Evolutionary conservation across 2,113 vertebrate species (phyloP).

Genomic region (Colaptes auratus): DNA sequence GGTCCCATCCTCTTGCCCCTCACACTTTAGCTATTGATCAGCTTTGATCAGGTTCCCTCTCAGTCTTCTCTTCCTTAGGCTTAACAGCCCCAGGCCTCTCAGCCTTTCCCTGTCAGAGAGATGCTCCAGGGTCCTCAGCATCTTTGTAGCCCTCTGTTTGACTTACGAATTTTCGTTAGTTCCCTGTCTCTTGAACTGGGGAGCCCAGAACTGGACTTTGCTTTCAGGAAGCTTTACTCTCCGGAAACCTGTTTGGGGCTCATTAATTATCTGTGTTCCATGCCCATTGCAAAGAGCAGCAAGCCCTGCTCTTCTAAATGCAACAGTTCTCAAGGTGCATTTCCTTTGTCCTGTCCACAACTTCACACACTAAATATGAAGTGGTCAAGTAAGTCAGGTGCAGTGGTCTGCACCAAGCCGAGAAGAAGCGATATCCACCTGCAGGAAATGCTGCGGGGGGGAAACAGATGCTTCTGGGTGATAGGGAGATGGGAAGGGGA

Average conservation of each 20-base stretch:
- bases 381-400: constrained; percentile 58
- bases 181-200: too few relatives aligned
- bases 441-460: constrained; percentile 71
- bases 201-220: too few relatives aligned
- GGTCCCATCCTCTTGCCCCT: too few relatives aligned
- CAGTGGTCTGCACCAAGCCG: not conserved
- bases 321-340: not conserved
- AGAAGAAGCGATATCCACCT: constrained; percentile 62
- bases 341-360: not conserved
- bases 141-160: too few relatives aligned
- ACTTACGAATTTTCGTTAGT: too few relatives aligned
- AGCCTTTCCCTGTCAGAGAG: too few relatives aligned
- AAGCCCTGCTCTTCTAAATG: not conserved
- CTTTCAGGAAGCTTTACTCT: not conserved
- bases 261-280: not conserved
- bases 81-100: too few relatives aligned
- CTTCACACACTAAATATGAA: not conserved
- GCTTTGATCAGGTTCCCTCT: too few relatives aligned
- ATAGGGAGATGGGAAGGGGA: constrained; percentile 79
- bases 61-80: too few relatives aligned
- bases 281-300: not conserved
- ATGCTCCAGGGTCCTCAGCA: too few relatives aligned
- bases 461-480: constrained; percentile 79
- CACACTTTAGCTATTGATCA: too few relatives aligned
- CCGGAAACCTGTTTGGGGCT: not conserved